A percentile compares a stretch with the other conserved stretches of the same genome.
Evolutionary conservation across 2,113 vertebrate genomes (phyloP).

Genomic region (Myiagra hebetior): DNA sequence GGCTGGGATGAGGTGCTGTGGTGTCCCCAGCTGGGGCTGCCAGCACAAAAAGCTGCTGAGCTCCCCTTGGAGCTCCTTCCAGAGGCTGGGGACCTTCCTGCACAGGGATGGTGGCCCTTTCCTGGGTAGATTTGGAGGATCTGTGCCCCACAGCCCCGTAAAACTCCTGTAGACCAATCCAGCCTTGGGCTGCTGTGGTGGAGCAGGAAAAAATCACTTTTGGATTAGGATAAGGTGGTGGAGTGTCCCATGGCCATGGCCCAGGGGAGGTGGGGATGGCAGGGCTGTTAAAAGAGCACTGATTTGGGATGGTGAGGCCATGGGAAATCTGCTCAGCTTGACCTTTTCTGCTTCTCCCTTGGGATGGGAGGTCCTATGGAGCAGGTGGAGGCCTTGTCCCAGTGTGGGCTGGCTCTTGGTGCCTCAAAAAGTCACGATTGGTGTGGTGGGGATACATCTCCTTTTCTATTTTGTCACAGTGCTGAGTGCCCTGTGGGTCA

Average conservation of each 20-base stretch:
- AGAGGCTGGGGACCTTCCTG: not conserved
- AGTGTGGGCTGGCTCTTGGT: accelerated
- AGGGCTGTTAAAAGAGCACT: not conserved
- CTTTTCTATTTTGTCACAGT: not conserved
- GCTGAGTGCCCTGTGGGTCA: not conserved
- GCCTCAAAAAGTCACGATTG: accelerated
- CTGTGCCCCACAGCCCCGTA: accelerated
- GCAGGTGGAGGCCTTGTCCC: not conserved
- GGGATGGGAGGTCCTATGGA: not conserved
- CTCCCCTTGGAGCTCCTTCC: not conserved
- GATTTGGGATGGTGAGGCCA: not conserved
- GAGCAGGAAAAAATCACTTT: accelerated
- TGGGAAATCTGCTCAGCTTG: not conserved
- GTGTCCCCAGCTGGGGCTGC: not conserved
- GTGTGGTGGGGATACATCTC: not conserved
- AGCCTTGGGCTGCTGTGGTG: not conserved
- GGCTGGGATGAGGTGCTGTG: not conserved
- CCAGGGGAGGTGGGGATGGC: not conserved
- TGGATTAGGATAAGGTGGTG: not conserved
- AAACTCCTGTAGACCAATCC: not conserved
- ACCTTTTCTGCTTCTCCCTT: not conserved
- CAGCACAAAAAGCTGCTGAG: not conserved
- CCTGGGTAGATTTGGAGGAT: not conserved
- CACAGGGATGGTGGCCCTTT: not conserved
- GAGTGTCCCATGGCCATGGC: accelerated